Percentiles rank a stretch among this genome's conserved stretches.
These are phyloP conservation scores for Paratrypauchen microcephalus DNA, from an alignment of 2,797 vertebrate species.

Conservation along the genomic window DNA sequence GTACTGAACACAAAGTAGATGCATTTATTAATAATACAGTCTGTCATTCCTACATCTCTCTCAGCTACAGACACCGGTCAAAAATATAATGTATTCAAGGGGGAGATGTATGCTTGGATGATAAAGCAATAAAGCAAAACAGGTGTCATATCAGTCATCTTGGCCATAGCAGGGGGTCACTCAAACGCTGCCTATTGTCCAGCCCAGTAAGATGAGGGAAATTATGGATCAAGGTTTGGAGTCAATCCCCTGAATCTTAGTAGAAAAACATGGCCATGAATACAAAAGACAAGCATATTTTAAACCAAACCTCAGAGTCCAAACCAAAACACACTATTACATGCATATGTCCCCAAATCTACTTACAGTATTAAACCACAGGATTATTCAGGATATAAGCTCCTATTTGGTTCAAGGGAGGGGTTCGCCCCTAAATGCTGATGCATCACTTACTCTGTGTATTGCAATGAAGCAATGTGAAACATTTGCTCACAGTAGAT, in stretches of 20 bases:
- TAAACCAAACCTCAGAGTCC: background rate
- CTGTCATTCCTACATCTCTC: background rate
- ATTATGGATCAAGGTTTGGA: background rate
- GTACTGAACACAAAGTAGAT: too few species aligned
- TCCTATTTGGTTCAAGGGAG: constrained; percentile 13
- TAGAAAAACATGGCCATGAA: background rate
- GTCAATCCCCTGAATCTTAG: background rate
- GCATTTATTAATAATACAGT: background rate
- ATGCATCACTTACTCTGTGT: constrained; percentile 19
- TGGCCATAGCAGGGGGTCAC: background rate
- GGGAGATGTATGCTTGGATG: background rate
- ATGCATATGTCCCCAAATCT: constrained; percentile 7
- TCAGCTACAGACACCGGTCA: too few species aligned
- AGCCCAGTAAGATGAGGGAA: background rate
- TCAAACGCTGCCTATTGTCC: background rate
- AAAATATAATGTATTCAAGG: background rate
- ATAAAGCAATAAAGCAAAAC: background rate
- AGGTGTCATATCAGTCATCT: background rate
- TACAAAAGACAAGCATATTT: background rate
- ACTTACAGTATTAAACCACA: constrained; percentile 4
- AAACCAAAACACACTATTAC: background rate
- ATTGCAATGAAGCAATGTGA: constrained; percentile 3
- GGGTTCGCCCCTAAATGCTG: constrained; percentile 4
- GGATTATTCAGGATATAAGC: constrained; percentile 25
- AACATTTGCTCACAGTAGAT: constrained; percentile 7